These are phyloP conservation scores for Melanerpes formicivorus DNA, from an alignment of 2,113 vertebrate genomes.

Conservation along the genomic window DNA sequence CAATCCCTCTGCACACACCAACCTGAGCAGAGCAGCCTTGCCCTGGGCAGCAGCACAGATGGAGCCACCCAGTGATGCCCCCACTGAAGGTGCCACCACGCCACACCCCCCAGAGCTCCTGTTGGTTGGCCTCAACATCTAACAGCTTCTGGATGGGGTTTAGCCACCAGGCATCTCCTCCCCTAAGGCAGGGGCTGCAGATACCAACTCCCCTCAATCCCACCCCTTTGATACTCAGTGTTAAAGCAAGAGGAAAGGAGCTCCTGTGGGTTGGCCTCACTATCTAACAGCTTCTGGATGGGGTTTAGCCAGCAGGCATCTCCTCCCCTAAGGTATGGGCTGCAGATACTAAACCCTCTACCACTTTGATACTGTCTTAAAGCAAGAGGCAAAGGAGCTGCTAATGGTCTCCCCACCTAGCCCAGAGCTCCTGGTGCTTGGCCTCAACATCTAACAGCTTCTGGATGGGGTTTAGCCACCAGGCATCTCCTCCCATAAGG, in stretches of 20 bases:
- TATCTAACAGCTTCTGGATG: not conserved
- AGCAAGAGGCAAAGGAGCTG: no score
- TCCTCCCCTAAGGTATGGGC: fast-evolving
- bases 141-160: not conserved
- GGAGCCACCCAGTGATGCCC: not conserved
- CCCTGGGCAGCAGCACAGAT: not conserved
- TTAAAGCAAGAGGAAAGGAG: not conserved
- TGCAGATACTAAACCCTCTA: not conserved
- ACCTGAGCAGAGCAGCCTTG: not conserved
- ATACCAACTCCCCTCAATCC: no score
- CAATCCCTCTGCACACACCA: fast-evolving
- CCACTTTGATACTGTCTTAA: no score
- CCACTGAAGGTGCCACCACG: not conserved
- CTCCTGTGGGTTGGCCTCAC: not conserved
- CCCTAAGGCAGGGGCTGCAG: not conserved
- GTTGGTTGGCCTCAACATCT: not conserved
- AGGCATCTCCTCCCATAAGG: no score
- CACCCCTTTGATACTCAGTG: no score
- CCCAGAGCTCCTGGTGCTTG: fast-evolving
- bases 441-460: not conserved
- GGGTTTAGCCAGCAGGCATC: not conserved
- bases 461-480: not conserved
- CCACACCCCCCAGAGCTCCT: fast-evolving
- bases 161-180: no score
- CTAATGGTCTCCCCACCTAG: no score